Conservation (phyloP, 1,140 invertebrate species). For the Apis mellifera region Amel_HAv3.1 CM009943.2:7703501-7704000, state of each 20-base stretch:
- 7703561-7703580: background rate
- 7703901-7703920: no score
- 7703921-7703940: no score
- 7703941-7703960: no score
- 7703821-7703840: background rate
- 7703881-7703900: background rate
- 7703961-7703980: no score
- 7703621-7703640: background rate
- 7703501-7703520: constrained; percentile 36
- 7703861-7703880: background rate
- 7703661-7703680: constrained; percentile 10
- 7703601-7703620: background rate
- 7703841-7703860: background rate
- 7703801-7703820: background rate
- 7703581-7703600: background rate
- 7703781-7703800: no score
- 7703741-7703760: background rate
- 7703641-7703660: constrained; percentile 45
- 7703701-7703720: background rate
- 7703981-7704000: no score
- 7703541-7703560: background rate
- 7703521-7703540: background rate
- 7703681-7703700: background rate
- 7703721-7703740: background rate
- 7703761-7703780: no score